These are phyloP conservation scores for Poeciliopsis infans DNA, from an alignment of 2,797 vertebrate species.

Conservation along the genomic window DNA sequence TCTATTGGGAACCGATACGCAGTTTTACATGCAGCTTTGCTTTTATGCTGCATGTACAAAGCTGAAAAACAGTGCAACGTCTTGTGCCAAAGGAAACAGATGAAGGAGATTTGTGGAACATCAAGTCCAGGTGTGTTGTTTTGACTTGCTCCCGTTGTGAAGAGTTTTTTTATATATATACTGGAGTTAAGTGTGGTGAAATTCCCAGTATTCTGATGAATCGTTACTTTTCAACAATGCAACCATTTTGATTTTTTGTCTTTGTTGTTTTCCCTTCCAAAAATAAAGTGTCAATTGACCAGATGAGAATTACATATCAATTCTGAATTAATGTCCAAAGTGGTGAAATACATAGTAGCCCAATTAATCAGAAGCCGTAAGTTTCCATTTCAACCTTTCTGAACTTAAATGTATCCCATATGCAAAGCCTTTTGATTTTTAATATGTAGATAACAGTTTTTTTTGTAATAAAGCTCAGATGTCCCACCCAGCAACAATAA, in stretches of 20 bases:
- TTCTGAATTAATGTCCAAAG: neutral
- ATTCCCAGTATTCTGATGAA: neutral
- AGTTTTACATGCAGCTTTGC: neutral
- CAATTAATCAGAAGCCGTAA: neutral
- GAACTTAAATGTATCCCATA: neutral
- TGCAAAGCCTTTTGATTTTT: neutral
- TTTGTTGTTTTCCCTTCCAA: neutral
- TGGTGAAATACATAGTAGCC: neutral
- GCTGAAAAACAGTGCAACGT: too few species aligned
- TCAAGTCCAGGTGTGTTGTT: too few species aligned
- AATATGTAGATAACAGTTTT: neutral
- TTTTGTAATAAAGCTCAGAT: neutral
- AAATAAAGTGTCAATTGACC: neutral
- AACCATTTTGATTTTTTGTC: neutral
- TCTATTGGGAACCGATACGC: too few species aligned
- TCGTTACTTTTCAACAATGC: neutral
- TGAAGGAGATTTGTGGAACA: too few species aligned
- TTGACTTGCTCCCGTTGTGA: too few species aligned
- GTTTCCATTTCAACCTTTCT: neutral
- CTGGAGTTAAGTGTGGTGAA: neutral
- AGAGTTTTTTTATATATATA: too few species aligned
- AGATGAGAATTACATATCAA: neutral
- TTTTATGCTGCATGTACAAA: too few species aligned
- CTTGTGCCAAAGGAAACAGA: too few species aligned
- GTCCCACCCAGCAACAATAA: neutral